Evolutionary conservation across 2,797 vertebrate genomes (phyloP), one percentile per base, ranked within the genome.

Genomic region (Lemur catta): DNA sequence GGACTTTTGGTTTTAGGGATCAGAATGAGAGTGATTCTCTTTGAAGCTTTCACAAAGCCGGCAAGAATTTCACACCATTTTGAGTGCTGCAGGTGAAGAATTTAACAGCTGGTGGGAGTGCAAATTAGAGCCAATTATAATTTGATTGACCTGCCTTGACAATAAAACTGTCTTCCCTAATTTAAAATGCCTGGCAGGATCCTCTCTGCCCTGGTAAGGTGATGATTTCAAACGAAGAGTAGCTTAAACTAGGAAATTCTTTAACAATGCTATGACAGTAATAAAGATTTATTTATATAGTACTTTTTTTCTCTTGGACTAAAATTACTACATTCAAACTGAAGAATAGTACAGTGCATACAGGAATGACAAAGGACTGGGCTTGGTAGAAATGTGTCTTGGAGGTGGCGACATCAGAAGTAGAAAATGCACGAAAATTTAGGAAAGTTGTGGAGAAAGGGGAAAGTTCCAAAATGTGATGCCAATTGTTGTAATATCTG

Each of bases 71-170:
- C 94, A 75, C 75, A 95, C 96, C 63, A 96, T 89, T 67, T 67
- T 96, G 50, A 98, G 95, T 86, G 94, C 97, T 98, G 95, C 84
- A 97, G 96, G 74, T 97, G 96, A 76, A 97, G 95, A 93, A 98
- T 90, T 97, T 97, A 98, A 97, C 95, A 98, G 92, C 97, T 97
- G 97, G 93, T 94, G 97, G 88, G 95, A 97, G 95, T 4, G 78
- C 92, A 98, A 98, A 98, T 98, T 98, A 98, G 97, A 98, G 97
- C 97, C 89, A 98, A 94, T 98, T 98, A 97, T 93, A 96, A 92
- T 94, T 96, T 98, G 97, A 98, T 97, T 98, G 98, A 98, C 98
- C 97, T 98, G 87, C 97, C 95, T 98, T 97, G 97, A 96, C 97
- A 98, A 94, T 97, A 96, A 97, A 97, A 94, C 92, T 97, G 95